Percentiles rank a stretch among this genome's conserved stretches.
phyloP scores from a whole-genome alignment of 2,113 vertebrate species.

The Thalassarche chlororhynchos region DNA sequence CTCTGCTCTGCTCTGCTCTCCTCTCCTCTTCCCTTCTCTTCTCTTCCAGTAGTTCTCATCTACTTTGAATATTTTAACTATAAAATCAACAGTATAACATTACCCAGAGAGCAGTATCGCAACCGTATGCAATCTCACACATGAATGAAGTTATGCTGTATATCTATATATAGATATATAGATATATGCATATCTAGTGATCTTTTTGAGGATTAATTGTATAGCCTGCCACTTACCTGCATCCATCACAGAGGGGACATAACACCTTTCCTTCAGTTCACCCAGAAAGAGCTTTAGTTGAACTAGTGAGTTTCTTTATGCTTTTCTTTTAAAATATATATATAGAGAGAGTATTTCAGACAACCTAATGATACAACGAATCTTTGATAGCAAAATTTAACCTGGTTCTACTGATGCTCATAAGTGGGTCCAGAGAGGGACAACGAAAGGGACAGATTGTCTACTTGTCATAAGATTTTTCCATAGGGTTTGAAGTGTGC shows the following conservation, averaged over 20 bases:
- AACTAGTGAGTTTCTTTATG: not conserved
- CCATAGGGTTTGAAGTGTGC: not conserved
- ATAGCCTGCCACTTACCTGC: not conserved
- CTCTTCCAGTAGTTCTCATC: not conserved
- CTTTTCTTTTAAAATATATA: not conserved
- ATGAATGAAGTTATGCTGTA: not conserved
- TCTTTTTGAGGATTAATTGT: not conserved
- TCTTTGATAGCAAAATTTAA: not conserved
- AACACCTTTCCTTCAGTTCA: not conserved
- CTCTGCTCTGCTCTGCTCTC: not conserved
- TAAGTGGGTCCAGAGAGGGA: not conserved
- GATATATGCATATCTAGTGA: not conserved
- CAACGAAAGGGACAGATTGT: not conserved
- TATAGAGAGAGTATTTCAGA: not conserved
- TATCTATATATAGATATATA: not conserved
- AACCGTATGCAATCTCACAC: not conserved
- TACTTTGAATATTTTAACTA: not conserved
- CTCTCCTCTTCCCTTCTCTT: not conserved
- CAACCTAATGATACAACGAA: not conserved
- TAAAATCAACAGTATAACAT: not conserved
- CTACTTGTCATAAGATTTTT: not conserved
- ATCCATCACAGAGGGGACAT: not conserved
- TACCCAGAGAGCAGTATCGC: not conserved
- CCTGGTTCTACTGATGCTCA: not conserved
- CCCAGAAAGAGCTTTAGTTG: not conserved